Evolutionary conservation across 2,888 invertebrate genomes (phyloP).

Genomic region (Tetheella fluctuosa): DNA sequence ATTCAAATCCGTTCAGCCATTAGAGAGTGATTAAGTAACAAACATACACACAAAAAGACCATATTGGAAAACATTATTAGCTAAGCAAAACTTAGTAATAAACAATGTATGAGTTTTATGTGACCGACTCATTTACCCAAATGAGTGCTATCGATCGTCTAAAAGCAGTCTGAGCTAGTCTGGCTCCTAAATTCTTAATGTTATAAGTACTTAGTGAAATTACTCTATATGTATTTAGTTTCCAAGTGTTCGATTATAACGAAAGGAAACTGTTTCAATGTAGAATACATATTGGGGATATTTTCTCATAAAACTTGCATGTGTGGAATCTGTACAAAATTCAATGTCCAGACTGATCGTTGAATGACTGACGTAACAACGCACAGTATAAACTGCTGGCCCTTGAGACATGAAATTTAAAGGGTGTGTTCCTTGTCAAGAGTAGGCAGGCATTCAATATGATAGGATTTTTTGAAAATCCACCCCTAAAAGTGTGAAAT

Average conservation of each 20-base stretch:
- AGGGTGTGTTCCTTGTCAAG: no score
- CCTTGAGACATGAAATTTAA: no score
- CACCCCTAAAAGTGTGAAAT: no score
- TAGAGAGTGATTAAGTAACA: no score
- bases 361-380: no score
- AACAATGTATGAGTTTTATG: slow-evolving; percentile 3
- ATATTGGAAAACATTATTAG: neutral
- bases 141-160: slow-evolving; percentile 5
- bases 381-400: no score
- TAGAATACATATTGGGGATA: neutral
- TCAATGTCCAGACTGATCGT: no score
- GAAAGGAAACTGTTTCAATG: neutral
- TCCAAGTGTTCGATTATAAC: neutral
- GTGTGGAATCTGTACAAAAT: no score
- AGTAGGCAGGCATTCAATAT: no score
- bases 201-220: slow-evolving; percentile 4
- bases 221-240: neutral
- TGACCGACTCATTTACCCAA: slow-evolving; percentile 7
- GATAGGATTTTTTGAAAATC: no score
- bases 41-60: neutral
- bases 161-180: slow-evolving; percentile 5
- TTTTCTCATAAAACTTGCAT: neutral
- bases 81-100: neutral
- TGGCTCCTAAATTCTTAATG: slow-evolving; percentile 8
- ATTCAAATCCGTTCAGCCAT: no score